Conservation (phyloP, 2,113 vertebrate species). For the Brienomyrus longianalis region DNA sequence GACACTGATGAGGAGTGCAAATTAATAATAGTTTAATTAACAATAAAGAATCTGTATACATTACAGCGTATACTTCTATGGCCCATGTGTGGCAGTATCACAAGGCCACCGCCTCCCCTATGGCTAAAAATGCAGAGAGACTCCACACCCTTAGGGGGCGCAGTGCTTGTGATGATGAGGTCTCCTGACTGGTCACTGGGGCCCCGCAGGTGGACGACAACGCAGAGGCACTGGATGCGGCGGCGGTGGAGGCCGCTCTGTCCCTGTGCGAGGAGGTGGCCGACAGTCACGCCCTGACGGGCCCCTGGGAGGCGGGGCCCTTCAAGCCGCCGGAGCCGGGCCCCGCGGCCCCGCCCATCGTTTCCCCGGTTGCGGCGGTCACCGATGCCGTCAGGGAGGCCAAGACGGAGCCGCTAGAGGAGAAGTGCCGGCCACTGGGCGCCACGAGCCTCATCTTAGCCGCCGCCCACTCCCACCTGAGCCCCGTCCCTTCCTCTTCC, state of each 20-base stretch:
- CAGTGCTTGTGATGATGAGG: not conserved
- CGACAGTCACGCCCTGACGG: constrained; percentile 74
- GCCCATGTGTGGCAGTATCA: not conserved
- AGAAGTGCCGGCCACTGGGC: constrained; percentile 8
- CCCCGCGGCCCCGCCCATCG: constrained; percentile 21
- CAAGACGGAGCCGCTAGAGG: constrained; percentile 34
- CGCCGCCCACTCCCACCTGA: constrained; percentile 32
- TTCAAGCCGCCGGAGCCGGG: constrained; percentile 46
- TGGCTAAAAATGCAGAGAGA: not conserved
- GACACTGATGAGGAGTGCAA: not conserved
- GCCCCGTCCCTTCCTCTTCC: constrained; percentile 1
- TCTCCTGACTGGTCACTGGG: not conserved
- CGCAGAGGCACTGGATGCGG: constrained; percentile 84
- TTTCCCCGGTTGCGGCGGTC: constrained; percentile 25
- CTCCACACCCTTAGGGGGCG: not conserved
- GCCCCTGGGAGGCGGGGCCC: constrained; percentile 70
- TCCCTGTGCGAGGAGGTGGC: constrained; percentile 87
- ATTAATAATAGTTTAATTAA: not conserved
- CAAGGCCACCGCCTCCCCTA: not conserved
- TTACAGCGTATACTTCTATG: not conserved
- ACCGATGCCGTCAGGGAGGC: constrained; percentile 33
- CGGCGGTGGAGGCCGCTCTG: constrained; percentile 84
- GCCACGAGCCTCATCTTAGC: constrained; percentile 29
- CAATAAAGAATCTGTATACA: not conserved
- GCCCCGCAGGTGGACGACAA: constrained; percentile 75